A percentile compares a stretch with the other conserved stretches of the same genome.
phyloP scores from a whole-genome alignment of 1,140 invertebrate species.

The Myzus persicae region DNA sequence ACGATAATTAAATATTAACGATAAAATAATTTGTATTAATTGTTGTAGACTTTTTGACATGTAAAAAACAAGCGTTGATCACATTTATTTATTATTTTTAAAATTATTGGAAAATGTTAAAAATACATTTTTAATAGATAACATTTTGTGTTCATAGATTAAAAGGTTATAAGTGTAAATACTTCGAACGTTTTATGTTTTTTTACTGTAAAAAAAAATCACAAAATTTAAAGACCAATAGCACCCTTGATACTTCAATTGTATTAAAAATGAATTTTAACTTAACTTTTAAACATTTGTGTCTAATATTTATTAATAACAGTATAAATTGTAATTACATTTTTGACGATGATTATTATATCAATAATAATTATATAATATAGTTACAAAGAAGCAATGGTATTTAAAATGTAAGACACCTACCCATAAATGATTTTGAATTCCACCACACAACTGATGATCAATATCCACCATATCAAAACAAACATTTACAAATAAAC shows the following conservation, averaged over 20 bases:
- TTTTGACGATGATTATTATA: background rate
- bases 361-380: background rate
- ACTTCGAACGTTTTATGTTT: background rate
- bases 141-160: background rate
- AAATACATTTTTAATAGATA: background rate
- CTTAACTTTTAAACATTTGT: background rate
- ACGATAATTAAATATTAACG: background rate
- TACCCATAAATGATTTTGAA: constrained; percentile 14
- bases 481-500: constrained; percentile 30
- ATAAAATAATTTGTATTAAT: background rate
- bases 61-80: too few relatives aligned
- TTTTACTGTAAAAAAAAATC: too few relatives aligned
- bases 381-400: background rate
- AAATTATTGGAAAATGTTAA: too few relatives aligned
- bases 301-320: background rate
- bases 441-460: background rate
- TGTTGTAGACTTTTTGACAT: background rate
- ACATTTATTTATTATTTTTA: background rate
- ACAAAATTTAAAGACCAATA: background rate
- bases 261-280: background rate
- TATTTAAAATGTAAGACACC: background rate
- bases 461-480: constrained; percentile 5
- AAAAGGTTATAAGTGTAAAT: background rate
- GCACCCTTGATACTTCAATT: background rate
- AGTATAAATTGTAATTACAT: background rate